Conservation (phyloP, 2,888 invertebrate species). For the Steinernema hermaphroditum region DNA sequence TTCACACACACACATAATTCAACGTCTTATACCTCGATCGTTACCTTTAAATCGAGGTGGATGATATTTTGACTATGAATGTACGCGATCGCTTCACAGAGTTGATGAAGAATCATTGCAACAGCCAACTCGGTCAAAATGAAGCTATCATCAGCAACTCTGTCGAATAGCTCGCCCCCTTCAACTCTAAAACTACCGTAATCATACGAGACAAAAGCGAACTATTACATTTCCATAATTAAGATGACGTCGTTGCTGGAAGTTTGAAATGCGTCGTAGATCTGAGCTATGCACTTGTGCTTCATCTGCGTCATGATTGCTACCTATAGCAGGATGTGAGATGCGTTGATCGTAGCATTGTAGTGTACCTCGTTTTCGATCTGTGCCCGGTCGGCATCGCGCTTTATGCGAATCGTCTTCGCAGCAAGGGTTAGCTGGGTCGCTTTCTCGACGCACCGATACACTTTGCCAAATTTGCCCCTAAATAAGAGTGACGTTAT, state of each 20-base stretch:
- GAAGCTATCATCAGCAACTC: constrained; percentile 97
- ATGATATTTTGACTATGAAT: constrained; percentile 92
- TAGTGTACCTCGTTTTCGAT: constrained; percentile 58
- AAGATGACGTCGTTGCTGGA: constrained; percentile 86
- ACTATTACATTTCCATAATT: constrained; percentile 91
- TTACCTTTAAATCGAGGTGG: constrained; percentile 94
- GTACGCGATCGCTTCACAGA: constrained; percentile 95
- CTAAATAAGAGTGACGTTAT: constrained; percentile 54
- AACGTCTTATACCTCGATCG: constrained; percentile 8
- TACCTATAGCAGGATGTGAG: no score
- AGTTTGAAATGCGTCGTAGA: constrained; percentile 92
- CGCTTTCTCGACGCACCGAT: constrained; percentile 72
- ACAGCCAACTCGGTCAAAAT: constrained; percentile 91
- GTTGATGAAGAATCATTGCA: constrained; percentile 90
- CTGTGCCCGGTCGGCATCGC: constrained; percentile 57
- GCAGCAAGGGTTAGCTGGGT: constrained; percentile 77
- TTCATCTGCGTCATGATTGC: constrained; percentile 92
- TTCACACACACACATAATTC: constrained; percentile 69
- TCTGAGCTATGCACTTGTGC: constrained; percentile 91
- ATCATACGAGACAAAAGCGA: not conserved
- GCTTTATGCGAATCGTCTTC: constrained; percentile 75
- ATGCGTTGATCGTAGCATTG: constrained; percentile 22
- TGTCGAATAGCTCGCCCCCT: constrained; percentile 96
- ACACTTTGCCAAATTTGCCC: constrained; percentile 71
- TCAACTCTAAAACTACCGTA: constrained; percentile 78